Evolutionary conservation across 2,888 invertebrate species (phyloP).

Genomic region (Tethea ocularis): DNA sequence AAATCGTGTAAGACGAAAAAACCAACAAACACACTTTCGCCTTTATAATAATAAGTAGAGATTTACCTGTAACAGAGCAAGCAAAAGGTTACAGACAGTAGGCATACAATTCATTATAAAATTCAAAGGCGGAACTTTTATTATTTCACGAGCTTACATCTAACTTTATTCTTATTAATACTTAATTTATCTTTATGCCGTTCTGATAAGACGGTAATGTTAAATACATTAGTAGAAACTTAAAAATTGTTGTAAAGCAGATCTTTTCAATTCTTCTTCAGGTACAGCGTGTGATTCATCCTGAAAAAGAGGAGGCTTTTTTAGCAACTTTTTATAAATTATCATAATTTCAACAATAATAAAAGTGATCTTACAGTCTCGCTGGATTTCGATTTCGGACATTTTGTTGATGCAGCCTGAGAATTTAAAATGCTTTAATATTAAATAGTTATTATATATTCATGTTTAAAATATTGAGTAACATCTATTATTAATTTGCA

Average conservation of each 20-base stretch:
- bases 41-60: no score
- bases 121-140: background rate
- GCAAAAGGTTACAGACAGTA: no score
- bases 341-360: no score
- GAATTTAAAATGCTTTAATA: background rate
- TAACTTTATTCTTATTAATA: background rate
- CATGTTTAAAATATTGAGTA: no score
- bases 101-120: background rate
- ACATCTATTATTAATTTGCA: no score
- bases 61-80: no score
- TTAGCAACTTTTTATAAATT: no score
- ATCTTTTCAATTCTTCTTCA: background rate
- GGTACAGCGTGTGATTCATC: background rate
- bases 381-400: background rate
- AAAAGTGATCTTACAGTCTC: background rate
- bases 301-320: background rate
- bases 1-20: no score
- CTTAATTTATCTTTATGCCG: background rate
- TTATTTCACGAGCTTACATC: background rate
- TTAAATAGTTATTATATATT: no score
- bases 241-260: conserved; percentile 1
- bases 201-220: conserved; percentile 8
- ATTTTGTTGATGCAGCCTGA: background rate
- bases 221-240: background rate
- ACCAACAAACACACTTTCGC: no score